A percentile compares a stretch with the other conserved stretches of the same genome.
These are phyloP conservation scores for Dryadula phaetusa DNA, from an alignment of 2,888 invertebrate species.

Conservation along the genomic window DNA sequence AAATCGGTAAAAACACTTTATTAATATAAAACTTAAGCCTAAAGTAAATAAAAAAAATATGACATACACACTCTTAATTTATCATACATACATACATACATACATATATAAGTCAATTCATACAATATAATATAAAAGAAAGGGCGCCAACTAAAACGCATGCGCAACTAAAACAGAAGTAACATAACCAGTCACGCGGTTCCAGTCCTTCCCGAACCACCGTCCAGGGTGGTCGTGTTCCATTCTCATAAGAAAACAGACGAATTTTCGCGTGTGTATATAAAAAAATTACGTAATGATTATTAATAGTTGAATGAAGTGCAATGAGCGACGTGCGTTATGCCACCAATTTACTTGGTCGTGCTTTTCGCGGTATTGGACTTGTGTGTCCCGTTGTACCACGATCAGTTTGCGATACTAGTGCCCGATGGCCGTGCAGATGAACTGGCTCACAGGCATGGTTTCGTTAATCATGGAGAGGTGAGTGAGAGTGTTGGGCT, in stretches of 20 bases:
- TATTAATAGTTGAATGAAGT: constrained; percentile 55
- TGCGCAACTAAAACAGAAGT: constrained; percentile 58
- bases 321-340: constrained; percentile 76
- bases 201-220: constrained; percentile 67
- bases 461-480: constrained; percentile 80
- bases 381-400: constrained; percentile 75
- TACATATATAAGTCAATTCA: constrained; percentile 74
- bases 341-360: constrained; percentile 70
- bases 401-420: constrained; percentile 74
- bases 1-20: too few species aligned
- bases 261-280: constrained; percentile 54
- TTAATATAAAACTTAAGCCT: not conserved
- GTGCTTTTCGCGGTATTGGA: constrained; percentile 75
- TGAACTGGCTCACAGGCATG: constrained; percentile 75
- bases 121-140: constrained; percentile 74
- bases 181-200: constrained; percentile 63
- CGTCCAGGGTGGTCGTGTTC: constrained; percentile 54
- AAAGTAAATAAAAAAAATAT: not conserved
- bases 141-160: constrained; percentile 78
- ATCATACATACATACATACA: not conserved
- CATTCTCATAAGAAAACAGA: constrained; percentile 49
- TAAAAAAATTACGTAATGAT: constrained; percentile 45
- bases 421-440: constrained; percentile 72
- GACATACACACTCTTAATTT: not conserved
- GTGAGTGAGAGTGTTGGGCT: too few species aligned